Conservation (phyloP, 2,797 vertebrate species). For the Echiichthys vipera region DNA sequence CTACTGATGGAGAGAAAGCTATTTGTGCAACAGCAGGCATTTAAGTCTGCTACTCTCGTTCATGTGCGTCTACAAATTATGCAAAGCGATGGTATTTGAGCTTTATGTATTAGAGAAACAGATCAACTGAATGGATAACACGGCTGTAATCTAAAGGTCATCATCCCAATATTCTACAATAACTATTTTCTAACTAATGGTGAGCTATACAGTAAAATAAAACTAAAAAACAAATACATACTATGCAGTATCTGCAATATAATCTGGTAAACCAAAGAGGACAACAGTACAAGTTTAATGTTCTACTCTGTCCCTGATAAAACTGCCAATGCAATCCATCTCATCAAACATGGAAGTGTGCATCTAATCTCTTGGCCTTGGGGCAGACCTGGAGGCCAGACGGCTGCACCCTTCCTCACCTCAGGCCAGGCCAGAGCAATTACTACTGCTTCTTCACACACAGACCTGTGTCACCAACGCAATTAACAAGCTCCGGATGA, state of each 20-base stretch:
- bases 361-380: conserved; percentile 57
- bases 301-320: conserved; percentile 41
- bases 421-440: conserved; percentile 70
- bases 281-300: conserved; percentile 21
- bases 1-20: conserved; percentile 34
- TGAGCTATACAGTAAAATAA: background rate
- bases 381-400: conserved; percentile 67
- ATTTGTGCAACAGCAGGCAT: conserved; percentile 54
- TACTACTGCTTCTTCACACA: conserved; percentile 68
- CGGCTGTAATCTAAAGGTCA: conserved; percentile 54
- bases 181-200: background rate
- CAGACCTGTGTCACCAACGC: conserved; percentile 68
- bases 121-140: conserved; percentile 48
- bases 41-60: conserved; percentile 37
- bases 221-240: background rate
- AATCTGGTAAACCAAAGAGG: conserved; percentile 17
- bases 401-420: conserved; percentile 52
- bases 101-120: conserved; percentile 34
- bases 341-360: conserved; percentile 66
- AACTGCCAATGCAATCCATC: conserved; percentile 51
- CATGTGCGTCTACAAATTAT: conserved; percentile 54
- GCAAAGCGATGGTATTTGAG: conserved; percentile 56
- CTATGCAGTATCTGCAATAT: background rate
- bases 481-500: conserved; percentile 77
- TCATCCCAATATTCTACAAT: background rate